Conservation (phyloP, 2,888 invertebrate species). For the Callyntrura guangdongensis region DNA sequence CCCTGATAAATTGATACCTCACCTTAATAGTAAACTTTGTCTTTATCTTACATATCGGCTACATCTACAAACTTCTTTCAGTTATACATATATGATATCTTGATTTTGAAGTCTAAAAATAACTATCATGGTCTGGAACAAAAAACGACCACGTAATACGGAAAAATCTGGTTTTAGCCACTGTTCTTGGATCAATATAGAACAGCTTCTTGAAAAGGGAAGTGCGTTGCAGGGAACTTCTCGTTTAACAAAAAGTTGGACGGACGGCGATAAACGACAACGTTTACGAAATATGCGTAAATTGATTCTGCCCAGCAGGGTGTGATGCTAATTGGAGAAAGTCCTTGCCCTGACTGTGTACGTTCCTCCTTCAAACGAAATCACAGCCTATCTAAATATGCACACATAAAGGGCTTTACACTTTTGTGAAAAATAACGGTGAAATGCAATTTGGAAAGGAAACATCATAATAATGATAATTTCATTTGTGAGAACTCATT, state of each 20-base stretch:
- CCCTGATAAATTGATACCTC: too few species aligned
- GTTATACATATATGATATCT: too few species aligned
- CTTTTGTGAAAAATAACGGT: too few species aligned
- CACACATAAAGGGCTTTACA: too few species aligned
- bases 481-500: too few species aligned
- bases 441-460: too few species aligned
- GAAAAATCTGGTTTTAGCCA: constrained; percentile 28
- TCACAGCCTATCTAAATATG: too few species aligned
- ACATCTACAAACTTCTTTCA: too few species aligned
- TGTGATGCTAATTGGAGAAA: constrained; percentile 66
- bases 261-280: constrained; percentile 10
- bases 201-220: constrained; percentile 67
- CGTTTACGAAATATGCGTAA: constrained; percentile 63
- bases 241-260: constrained; percentile 53
- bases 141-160: not conserved
- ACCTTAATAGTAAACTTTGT: too few species aligned
- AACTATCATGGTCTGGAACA: constrained; percentile 6
- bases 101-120: too few species aligned
- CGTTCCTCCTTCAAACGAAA: constrained; percentile 9
- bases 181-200: constrained; percentile 65
- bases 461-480: not conserved
- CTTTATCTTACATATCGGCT: too few species aligned
- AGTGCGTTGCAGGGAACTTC: constrained; percentile 63
- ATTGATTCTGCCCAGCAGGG: constrained; percentile 61
- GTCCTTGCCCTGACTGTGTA: constrained; percentile 74